These are phyloP conservation scores for Caretta caretta DNA, from an alignment of 2,113 vertebrate species.

Conservation along the genomic window DNA sequence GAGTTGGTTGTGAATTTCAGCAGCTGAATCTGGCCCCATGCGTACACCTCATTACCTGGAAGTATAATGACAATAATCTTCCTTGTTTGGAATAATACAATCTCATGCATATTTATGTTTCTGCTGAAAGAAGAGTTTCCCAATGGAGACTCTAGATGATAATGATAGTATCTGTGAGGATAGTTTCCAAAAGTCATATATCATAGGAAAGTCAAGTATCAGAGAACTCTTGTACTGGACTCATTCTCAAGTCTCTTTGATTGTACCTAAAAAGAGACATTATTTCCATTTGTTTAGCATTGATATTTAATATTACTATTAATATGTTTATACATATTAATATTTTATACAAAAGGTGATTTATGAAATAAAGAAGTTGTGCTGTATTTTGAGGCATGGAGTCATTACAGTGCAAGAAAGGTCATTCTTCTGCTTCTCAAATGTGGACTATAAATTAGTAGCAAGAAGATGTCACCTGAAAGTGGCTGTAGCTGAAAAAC, in stretches of 20 bases:
- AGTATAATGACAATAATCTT: conserved; percentile 36
- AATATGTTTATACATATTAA: not conserved
- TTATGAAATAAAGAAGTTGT: not conserved
- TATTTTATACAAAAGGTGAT: not conserved
- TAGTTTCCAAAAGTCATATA: conserved; percentile 25
- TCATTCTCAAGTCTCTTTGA: not conserved
- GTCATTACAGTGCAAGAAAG: not conserved
- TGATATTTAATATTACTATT: not conserved
- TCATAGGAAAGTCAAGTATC: conserved; percentile 9
- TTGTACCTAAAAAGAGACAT: not conserved
- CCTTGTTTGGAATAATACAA: conserved; percentile 44
- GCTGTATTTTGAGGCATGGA: not conserved
- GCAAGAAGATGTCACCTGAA: not conserved
- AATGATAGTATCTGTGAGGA: conserved; percentile 36
- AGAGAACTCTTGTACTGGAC: not conserved
- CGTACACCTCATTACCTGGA: conserved; percentile 36
- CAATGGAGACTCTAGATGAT: conserved; percentile 34
- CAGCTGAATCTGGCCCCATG: conserved; percentile 23
- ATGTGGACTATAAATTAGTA: not conserved
- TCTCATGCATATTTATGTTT: conserved; percentile 52
- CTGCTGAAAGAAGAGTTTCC: conserved; percentile 32
- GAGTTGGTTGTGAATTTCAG: conserved; percentile 42
- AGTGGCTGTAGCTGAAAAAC: not conserved
- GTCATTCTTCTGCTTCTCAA: not conserved
- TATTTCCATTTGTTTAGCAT: conserved; percentile 5